phyloP scores from a whole-genome alignment of 2,888 invertebrate genomes.

The Thecophora atra region DNA sequence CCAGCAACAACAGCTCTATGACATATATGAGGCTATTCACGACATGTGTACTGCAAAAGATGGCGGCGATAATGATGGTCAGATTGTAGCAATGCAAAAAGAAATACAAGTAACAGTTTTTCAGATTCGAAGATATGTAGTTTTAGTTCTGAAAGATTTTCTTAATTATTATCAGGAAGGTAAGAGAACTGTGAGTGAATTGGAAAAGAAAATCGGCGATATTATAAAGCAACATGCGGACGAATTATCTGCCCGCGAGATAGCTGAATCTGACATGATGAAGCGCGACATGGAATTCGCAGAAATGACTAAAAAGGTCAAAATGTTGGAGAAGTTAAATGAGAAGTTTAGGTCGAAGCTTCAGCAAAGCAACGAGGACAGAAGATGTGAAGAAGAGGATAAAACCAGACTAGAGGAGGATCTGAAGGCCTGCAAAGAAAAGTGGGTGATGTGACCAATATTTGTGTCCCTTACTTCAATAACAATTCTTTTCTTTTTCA shows the following conservation, averaged over 20 bases:
- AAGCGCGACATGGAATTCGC: constrained; percentile 40
- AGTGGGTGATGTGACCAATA: constrained; percentile 26
- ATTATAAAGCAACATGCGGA: constrained; percentile 38
- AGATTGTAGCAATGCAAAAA: constrained; percentile 40
- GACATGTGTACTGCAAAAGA: constrained; percentile 35
- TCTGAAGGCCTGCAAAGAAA: constrained; percentile 38
- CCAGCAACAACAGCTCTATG: constrained; percentile 39
- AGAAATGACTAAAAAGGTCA: constrained; percentile 43
- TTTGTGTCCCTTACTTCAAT: background rate
- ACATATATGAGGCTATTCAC: constrained; percentile 39
- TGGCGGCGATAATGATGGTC: constrained; percentile 14
- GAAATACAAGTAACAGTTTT: constrained; percentile 42
- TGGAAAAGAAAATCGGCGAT: constrained; percentile 42
- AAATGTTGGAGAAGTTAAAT: constrained; percentile 41
- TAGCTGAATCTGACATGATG: constrained; percentile 33
- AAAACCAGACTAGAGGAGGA: constrained; percentile 40
- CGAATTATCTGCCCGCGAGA: constrained; percentile 4
- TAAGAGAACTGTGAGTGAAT: constrained; percentile 32
- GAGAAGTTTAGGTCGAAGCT: constrained; percentile 37
- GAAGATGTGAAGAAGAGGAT: constrained; percentile 35
- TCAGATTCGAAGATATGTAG: background rate
- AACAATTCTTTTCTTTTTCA: background rate
- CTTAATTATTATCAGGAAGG: constrained; percentile 28
- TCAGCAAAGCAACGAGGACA: constrained; percentile 39
- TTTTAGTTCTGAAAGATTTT: background rate